phyloP scores from a whole-genome alignment of 2,888 invertebrate genomes.

The Geotrupes spiniger region DNA sequence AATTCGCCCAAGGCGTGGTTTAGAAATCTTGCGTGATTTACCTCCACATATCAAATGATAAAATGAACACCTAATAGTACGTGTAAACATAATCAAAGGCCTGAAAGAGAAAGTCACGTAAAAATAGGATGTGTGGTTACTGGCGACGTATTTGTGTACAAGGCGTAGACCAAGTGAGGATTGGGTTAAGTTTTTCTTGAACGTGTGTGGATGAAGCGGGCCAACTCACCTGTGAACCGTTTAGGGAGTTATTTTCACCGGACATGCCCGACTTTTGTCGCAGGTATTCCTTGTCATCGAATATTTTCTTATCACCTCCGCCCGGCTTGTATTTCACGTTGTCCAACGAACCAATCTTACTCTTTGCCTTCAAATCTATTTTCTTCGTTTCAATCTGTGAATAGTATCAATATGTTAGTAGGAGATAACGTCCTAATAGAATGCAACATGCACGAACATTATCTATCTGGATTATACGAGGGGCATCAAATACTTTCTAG shows the following conservation, averaged over 20 bases:
- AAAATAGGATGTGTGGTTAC: neutral
- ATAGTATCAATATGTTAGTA: neutral
- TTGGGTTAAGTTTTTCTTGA: neutral
- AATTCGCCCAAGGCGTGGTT: too few species aligned
- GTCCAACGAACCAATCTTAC: conserved; percentile 88
- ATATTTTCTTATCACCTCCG: conserved; percentile 92
- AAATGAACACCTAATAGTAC: conserved; percentile 35
- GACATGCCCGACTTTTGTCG: conserved; percentile 62
- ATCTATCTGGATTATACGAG: too few species aligned
- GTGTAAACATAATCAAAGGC: conserved; percentile 39
- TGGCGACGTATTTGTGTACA: neutral
- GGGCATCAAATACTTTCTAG: too few species aligned
- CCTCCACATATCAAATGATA: conserved; percentile 17
- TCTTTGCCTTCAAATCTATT: conserved; percentile 87
- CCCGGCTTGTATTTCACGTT: conserved; percentile 90
- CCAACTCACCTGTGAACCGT: conserved; percentile 55
- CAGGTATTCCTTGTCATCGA: conserved; percentile 88
- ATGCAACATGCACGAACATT: too few species aligned
- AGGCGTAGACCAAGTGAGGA: neutral
- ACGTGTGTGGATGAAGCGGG: neutral
- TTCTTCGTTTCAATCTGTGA: conserved; percentile 84
- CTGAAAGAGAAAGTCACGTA: conserved; percentile 33
- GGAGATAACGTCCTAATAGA: too few species aligned
- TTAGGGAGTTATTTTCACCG: conserved; percentile 55
- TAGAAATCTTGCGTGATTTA: conserved; percentile 1